Evolutionary conservation across 2,113 vertebrate genomes (phyloP).

Genomic region (Stomatorhinus ivindoensis): DNA sequence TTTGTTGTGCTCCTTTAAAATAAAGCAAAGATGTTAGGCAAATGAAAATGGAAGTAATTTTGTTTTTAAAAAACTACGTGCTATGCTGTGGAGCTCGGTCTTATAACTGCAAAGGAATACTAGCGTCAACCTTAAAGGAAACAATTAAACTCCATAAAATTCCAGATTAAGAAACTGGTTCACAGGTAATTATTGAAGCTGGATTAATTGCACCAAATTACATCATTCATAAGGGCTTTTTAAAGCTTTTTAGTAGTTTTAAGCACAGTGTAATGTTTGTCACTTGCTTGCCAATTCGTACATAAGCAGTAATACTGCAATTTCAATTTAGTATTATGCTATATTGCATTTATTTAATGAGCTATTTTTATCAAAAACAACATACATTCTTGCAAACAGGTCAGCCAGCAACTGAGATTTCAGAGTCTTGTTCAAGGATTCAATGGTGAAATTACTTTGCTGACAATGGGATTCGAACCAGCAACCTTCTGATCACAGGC

Average conservation of each 20-base stretch:
- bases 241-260: not conserved
- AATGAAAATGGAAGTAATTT: slow-evolving; percentile 2
- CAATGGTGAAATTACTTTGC: not conserved
- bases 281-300: not conserved
- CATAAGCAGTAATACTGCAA: not conserved
- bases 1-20: not conserved
- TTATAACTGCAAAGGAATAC: not conserved
- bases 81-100: not conserved
- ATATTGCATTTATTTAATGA: not conserved
- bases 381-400: not conserved
- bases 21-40: not conserved
- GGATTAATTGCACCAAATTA: slow-evolving; percentile 12
- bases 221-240: slow-evolving; percentile 10
- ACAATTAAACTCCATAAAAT: slow-evolving; percentile 6
- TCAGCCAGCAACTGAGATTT: not conserved
- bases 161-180: slow-evolving; percentile 5
- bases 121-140: not conserved
- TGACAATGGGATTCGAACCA: not conserved
- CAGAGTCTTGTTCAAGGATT: not conserved
- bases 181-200: slow-evolving; percentile 17
- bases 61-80: not conserved
- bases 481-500: not conserved
- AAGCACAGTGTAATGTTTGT: not conserved
- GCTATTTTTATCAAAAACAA: not conserved
- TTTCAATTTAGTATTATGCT: not conserved